Evolutionary conservation across 2,888 invertebrate species (phyloP), one percentile per base, ranked within the genome.

Genomic region (Calameuta filiformis): DNA sequence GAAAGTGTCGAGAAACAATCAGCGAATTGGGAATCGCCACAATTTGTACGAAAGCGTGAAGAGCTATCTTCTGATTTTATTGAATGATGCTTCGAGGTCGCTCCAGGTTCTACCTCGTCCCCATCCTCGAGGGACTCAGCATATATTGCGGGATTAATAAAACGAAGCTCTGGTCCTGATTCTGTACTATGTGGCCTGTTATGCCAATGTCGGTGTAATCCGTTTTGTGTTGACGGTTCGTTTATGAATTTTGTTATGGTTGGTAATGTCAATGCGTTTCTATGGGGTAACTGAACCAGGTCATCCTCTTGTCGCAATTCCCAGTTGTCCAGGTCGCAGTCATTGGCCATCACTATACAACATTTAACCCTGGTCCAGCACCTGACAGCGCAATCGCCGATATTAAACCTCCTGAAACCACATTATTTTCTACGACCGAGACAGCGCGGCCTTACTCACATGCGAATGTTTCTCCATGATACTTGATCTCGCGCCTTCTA

Each of bases 101-200:
- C 81, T 86, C 79, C 87, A 88, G 76, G 85, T 83, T 69, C 83
- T 80, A 35, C 37, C 31, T 11, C 12, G 83, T 90, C 92, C 68
- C 92, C 90, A 1, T 92, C 84, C 79, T 92, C 92, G 0, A 93
- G 90, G 0, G 92, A 92, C 86, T 94, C 94, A 2, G 94, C 92
- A 81, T 93, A 94, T 81, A 94, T 94, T 11, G 94, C 94, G 0
- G 94, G 93, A 87, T 94, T 94, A 76, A 94, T 93, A 85, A 93
- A 94, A 79, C 94, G 85, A 40, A 86, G 79, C 37, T 87, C 87
- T n/a, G 83, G 33, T 11, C 81, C 77, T 0, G 86, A 68, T 33
- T 68, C 37, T 4, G 76, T 76, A 37, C 68, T 73, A 35, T 40
- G 73, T 56, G 71, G 73, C 34, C 71, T 56, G 56, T 56, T 56